Base-by-base conservation (phyloP, 2,113 vertebrate genomes). In the Pipa parva region DNA sequence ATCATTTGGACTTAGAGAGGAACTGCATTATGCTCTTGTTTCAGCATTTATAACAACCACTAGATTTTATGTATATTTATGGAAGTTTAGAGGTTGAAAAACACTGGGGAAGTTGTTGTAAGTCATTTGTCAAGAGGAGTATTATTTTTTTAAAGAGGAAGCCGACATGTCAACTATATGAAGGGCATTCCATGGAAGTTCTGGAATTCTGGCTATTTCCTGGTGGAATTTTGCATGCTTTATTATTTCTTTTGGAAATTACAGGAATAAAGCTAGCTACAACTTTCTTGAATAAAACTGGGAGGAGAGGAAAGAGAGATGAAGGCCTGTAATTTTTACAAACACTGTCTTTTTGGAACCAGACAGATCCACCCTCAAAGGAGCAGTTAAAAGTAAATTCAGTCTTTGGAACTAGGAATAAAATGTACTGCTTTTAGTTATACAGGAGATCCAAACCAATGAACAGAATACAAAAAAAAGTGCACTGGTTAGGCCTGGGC, bases 141-240 rank as follows among this genome's bases (percentile, higher is more conserved):
- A 66, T 48, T 36, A 33, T 45, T 42, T 6, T 42, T 42, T 42
- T 42, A n/a, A 42, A 42, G 39, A 42, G 39, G 39, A 42, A 42
- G 6, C 15, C 1, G 13, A 12, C n/a, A 42, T 42, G n/a, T 42
- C 39, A 15, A n/a, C 11, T 42, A 42, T 55, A 28, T 64, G 33
- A 57, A 65, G 46, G 63, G 39, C 17, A 48, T 48, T 33, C 33
- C 24, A 12, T 37, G 18, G 3, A 21, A 13, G 33, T 24, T n/a
- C 45, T 39, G 64, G 64, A 68, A 68, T 68, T 28, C 45, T 51
- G 29, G 48, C 33, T 20, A 68, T 59, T 68, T 68, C 64, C 64
- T 68, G 56, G 46, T 46, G 27, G 39, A 31, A 57, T 66, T 33
- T 26, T 42, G 39, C 49, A 48, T 12, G 59, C 31, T 18, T 29